phyloP scores from a whole-genome alignment of 1,140 invertebrate genomes.

The Hypsibius dujardini region DNA sequence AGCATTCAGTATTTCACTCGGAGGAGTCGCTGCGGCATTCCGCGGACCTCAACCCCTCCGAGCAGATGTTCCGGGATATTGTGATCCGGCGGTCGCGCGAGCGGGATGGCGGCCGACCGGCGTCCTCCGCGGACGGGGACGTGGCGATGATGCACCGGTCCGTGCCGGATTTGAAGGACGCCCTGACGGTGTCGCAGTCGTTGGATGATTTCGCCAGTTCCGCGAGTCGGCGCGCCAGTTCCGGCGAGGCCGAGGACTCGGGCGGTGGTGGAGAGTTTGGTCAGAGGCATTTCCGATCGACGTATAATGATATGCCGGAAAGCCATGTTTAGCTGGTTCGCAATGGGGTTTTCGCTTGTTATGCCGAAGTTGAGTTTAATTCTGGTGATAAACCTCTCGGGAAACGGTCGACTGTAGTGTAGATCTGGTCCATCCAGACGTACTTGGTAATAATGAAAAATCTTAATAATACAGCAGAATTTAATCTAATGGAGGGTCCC shows the following conservation, averaged over 20 bases:
- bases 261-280: neutral
- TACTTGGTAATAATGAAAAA: too few species aligned
- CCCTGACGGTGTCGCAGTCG: neutral
- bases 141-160: neutral
- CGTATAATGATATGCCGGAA: too few species aligned
- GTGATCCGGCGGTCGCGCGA: neutral
- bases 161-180: slow-evolving; percentile 4
- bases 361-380: too few species aligned
- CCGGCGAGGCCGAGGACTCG: neutral
- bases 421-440: too few species aligned
- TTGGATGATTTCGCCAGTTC: neutral
- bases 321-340: too few species aligned
- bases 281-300: too few species aligned
- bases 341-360: too few species aligned
- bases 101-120: neutral
- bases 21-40: neutral
- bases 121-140: neutral
- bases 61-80: neutral
- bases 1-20: neutral
- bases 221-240: neutral
- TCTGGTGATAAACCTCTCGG: too few species aligned
- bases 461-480: too few species aligned
- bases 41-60: neutral
- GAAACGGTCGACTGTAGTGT: too few species aligned
- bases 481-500: too few species aligned